A percentile compares a stretch with the other conserved stretches of the same genome.
Evolutionary conservation across 2,888 invertebrate genomes (phyloP).

Genomic region (Eristalis pertinax): DNA sequence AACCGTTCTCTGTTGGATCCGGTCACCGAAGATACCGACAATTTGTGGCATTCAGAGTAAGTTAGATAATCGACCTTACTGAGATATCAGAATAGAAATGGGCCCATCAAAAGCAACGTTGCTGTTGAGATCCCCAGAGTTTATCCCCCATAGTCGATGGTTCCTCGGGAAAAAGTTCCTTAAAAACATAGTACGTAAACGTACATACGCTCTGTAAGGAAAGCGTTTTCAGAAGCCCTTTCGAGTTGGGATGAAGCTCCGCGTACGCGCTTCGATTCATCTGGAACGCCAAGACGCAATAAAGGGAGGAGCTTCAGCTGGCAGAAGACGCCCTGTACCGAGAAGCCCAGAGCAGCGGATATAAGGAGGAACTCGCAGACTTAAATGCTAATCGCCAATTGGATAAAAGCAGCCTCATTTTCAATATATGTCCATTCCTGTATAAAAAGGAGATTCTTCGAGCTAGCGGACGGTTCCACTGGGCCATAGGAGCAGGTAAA

Average conservation of each 20-base stretch:
- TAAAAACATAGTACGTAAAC: too few species aligned
- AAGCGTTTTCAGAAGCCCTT: not conserved
- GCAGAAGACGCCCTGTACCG: not conserved
- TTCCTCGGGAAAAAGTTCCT: too few species aligned
- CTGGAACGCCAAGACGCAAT: not conserved
- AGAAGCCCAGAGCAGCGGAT: not conserved
- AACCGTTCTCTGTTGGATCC: too few species aligned
- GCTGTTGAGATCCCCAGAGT: too few species aligned
- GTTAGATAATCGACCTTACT: too few species aligned
- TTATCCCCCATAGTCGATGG: too few species aligned
- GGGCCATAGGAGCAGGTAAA: not conserved
- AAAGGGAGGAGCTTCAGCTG: not conserved
- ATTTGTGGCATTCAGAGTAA: too few species aligned
- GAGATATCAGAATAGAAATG: too few species aligned
- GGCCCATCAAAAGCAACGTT: too few species aligned
- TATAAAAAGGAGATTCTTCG: conserved; percentile 1
- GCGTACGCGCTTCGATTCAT: not conserved
- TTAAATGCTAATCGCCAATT: not conserved
- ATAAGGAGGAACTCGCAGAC: not conserved
- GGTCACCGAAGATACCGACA: too few species aligned
- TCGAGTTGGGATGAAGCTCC: not conserved
- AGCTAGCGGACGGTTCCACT: not conserved
- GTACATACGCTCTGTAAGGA: too few species aligned
- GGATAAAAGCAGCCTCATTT: not conserved
- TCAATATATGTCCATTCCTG: conserved; percentile 5